Evolutionary conservation across 2,797 vertebrate genomes (phyloP).

Genomic region (Pipistrellus pygmaeus): DNA sequence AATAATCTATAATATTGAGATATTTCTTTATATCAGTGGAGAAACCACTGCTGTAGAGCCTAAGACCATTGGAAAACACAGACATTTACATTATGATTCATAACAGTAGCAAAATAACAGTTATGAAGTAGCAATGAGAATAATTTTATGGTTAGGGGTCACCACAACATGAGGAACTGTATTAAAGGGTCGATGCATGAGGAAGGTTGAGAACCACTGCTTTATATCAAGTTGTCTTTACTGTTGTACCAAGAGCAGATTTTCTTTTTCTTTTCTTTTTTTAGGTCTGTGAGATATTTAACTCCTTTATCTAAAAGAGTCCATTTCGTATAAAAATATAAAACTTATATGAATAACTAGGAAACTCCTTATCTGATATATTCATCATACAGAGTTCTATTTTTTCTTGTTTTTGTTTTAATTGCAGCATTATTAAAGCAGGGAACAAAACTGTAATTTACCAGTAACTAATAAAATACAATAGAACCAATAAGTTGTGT

Average conservation of each 20-base stretch:
- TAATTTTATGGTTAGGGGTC: too few species aligned
- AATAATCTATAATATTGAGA: neutral
- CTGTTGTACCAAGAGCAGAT: neutral
- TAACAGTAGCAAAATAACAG: too few species aligned
- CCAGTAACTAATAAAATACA: neutral
- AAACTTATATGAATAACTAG: neutral
- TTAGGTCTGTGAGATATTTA: conserved; percentile 10
- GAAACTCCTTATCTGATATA: neutral
- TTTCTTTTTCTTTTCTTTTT: neutral
- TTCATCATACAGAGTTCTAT: neutral
- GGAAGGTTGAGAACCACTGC: too few species aligned
- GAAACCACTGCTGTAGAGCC: too few species aligned
- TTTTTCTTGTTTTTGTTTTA: neutral
- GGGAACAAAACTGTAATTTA: neutral
- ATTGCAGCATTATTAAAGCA: conserved; percentile 18
- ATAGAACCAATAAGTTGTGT: neutral
- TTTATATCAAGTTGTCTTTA: neutral
- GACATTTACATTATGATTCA: too few species aligned
- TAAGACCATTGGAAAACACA: too few species aligned
- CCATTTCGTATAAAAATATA: neutral
- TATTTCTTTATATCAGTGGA: neutral
- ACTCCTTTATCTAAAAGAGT: neutral
- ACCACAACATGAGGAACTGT: too few species aligned
- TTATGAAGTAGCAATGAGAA: too few species aligned
- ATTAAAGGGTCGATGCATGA: too few species aligned